Evolutionary conservation across 2,797 vertebrate genomes (phyloP), one percentile per base, ranked within the genome.

Genomic region (Enteromius trimaculatus): DNA sequence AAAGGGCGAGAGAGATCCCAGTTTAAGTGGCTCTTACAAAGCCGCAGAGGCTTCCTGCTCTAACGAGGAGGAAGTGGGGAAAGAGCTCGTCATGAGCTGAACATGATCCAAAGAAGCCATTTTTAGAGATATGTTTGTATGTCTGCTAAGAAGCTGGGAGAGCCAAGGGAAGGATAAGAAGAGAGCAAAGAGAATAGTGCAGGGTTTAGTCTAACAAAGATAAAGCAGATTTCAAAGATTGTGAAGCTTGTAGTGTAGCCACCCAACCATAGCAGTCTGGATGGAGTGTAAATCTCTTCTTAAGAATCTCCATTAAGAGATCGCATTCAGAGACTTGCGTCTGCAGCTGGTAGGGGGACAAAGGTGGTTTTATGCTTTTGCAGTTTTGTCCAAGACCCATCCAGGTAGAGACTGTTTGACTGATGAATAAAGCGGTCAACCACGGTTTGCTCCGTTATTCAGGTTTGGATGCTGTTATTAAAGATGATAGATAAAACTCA

Each of bases 61-160:
- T 85, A 58, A 81, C 16, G 26, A 53, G 53, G 44, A 72, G 74
- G 79, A 82, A 68, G 79, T 53, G 79, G 60, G 85, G 51, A 75
- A 79, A 83, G 49, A 83, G 21, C 69, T 86, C 31, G 39, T 83
- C 81, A 79, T 86, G 58, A 82, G 76, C 80, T 86, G 76, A 82
- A 72, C 64, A 37, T 17, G 13, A 42, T 86, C 81, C 76, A 83
- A 77, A 86, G 49, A 64, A 21, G 42, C 84, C 65, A 60, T 83
- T 83, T 83, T 77, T 77, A 55, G 34, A 69, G 81, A 80, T 68
- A 68, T 84, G 77, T 79, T 70, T 84, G 47, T 84, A 17, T 80
- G 60, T 79, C 71, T 53, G 44, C 60, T 76, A 34, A 74, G 76
- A 72, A 71, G 23, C 65, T 49, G 39, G 34, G 58, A 6, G 23